Evolutionary conservation across 2,797 vertebrate species (phyloP), one percentile per base, ranked within the genome.

Genomic region (Cheirogaleus major): DNA sequence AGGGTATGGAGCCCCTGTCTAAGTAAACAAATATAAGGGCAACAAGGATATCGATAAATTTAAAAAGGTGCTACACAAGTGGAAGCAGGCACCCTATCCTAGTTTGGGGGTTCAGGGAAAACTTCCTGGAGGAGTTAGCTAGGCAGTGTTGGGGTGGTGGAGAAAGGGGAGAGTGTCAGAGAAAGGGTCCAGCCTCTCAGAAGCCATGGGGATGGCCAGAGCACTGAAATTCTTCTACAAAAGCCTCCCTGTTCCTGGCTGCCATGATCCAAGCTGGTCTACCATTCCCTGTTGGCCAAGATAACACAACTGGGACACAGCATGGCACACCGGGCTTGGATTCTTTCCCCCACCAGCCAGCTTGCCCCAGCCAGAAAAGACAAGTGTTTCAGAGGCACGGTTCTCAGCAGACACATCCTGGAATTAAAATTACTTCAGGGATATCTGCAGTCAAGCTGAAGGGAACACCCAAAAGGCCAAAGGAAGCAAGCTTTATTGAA

Each of bases 401-500:
- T 73, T 70, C 92, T 75, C 57, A 48, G 55, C 4, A 85, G 43
- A 30, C 35, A 61, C 82, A 67, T 38, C 81, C 23, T 45, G 43
- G 61, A 89, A 82, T 63, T 91, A 69, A 87, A 90, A 86, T 81
- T 6, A 32, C 70, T 84, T 80, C 72, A 32, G 48, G 30, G 73
- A 52, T 41, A 35, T 45, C 30, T 20, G 65, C 18, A 73, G 27
- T 11, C 85, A 79, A 79, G 55, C 75, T 57, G 78, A 91, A 93
- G 30, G 12, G 55, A 88, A 96, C 69, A 89, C 17, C 73, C 65
- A 45, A 63, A 82, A 94, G 89, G 84, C 78, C n/a, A 83, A 87
- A 15, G 61, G 52, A 98, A 97, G 20, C 1, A 0, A 4, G 27
- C 48, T 98, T 98, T 98, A 98, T 98, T 98, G 89, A 91, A 97